Evolutionary conservation across 53 echinoderm and acorn worm genomes (phyloP).

Genomic region (Antedon mediterranea): DNA sequence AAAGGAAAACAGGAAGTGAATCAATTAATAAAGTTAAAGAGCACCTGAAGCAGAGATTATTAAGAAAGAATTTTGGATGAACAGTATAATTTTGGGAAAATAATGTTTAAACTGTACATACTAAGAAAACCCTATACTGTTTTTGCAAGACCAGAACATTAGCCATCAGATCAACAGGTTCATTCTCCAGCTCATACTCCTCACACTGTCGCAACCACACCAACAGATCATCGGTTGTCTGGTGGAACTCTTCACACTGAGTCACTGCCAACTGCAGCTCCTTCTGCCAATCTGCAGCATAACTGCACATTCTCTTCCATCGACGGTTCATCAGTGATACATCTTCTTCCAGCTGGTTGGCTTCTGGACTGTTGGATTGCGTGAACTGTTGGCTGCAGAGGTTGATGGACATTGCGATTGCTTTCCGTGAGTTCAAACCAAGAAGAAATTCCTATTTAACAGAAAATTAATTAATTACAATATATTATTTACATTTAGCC

Average conservation of each 20-base stretch:
- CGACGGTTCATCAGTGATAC: slow-evolving; percentile 79
- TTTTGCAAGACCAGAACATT: slow-evolving; percentile 62
- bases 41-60: no score
- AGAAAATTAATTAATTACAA: background rate
- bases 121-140: slow-evolving; percentile 74
- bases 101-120: slow-evolving; percentile 9
- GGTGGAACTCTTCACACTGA: slow-evolving; percentile 94
- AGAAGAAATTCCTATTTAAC: slow-evolving; percentile 66
- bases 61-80: no score
- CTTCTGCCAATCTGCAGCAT: slow-evolving; percentile 83
- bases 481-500: background rate
- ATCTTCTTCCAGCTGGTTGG: slow-evolving; percentile 56
- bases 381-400: slow-evolving; percentile 86
- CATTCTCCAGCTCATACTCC: slow-evolving; percentile 40
- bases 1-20: no score
- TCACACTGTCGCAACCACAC: slow-evolving; percentile 51
- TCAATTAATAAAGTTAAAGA: no score
- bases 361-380: slow-evolving; percentile 46
- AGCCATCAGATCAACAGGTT: slow-evolving; percentile 57
- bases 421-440: slow-evolving; percentile 77
- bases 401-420: slow-evolving; percentile 89
- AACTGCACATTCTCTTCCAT: slow-evolving; percentile 54
- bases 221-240: slow-evolving; percentile 71
- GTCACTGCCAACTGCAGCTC: slow-evolving; percentile 83
- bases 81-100: no score